Base-by-base conservation (phyloP, 2,888 invertebrate genomes). In the Platynereis dumerilii region DNA sequence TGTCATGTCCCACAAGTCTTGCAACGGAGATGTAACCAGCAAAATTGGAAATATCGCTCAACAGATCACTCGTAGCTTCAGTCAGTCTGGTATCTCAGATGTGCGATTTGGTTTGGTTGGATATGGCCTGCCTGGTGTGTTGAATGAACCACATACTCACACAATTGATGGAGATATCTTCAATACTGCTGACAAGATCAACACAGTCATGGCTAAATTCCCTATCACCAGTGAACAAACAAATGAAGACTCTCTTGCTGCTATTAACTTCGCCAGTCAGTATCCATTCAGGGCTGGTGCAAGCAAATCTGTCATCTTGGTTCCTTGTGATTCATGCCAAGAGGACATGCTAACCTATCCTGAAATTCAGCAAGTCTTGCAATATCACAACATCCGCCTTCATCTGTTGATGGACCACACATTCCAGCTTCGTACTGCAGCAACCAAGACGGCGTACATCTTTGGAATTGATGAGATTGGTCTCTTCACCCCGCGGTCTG, bases 201-300 rank as follows among this genome's bases (percentile, higher is more conserved):
- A 39, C 29, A 28, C 54, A 45, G 69, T 65, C 34, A 57, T 69
- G 20, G 34, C 34, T 34, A 29, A 54, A 53, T 61, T 61, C 61
- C 34, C 7, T 10, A 62, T 44, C 27, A 2, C 56, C 10, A 20
- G 12, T 26, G 26, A 44, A 10, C 22, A 59, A 12, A 68, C 72
- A 10, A 72, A 66, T 45, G 70, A 68, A 7, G 77, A 81, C 59
- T 70, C 74, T 58, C 68, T 88, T 1, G 86, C 86, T 69, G 90
- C 91, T 0, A 90, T 91, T 83, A 77, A 85, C 15, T 87, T 88
- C 45, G 87, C 91, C 0, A 77, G 89, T 17, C 82, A 88, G 0
- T 90, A 91, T 83, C 88, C 91, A 66, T 93, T 92, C 87, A 88
- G 94, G 39, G 88, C 93, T 1, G 95, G 91, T 0, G 93, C 91